Base-by-base conservation (phyloP, 2,888 invertebrate genomes). In the Platycheirus albimanus region DNA sequence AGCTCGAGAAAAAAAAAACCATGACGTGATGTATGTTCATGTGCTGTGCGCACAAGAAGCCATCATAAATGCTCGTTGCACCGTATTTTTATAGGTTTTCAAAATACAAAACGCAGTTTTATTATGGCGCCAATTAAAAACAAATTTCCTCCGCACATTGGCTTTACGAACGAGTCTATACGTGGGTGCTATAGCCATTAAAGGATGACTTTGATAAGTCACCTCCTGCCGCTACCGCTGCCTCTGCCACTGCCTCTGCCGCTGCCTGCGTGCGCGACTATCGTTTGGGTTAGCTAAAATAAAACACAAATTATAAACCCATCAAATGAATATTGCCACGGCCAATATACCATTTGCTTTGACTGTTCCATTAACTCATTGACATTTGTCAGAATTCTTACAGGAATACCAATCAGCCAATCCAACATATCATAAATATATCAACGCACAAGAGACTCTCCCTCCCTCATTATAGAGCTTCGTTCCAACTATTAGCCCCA, bases 61-160 rank as follows among this genome's bases (percentile, higher is more conserved):
- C 52, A 33, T 79, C 61, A 72, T 79, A 79, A 72, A 49, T 69
- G 49, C 38, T 24, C 10, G 36, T 33, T 67, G 51, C 38, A 69
- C 45, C 10, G 10, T 11, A 20, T 71, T 41, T 64, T 70, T 64
- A 77, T 77, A 33, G 56, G 47, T 71, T 67, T 69, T 63, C 30
- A 64, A 74, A n/a, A 74, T 19, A 41, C 30, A 63, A 72, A 49
- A 41, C n/a, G 30, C 13, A 36, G 49, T 79, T 72, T 67, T 79
- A 74, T 56, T 54, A 56, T 15, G 74, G 54, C 79, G 79, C 75
- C 80, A 75, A 80, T 75, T 70, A 80, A 70, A 70, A 70, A 61
- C 70, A 45, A 74, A 63, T 64, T 51, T 66, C 58, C 30, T 36
- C 30, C 15, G 28, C 54, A 10, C 41, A 10, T 47, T 52, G 56